Conservation (phyloP, 2,113 vertebrate genomes). For the Platycercus adscitus region DNA sequence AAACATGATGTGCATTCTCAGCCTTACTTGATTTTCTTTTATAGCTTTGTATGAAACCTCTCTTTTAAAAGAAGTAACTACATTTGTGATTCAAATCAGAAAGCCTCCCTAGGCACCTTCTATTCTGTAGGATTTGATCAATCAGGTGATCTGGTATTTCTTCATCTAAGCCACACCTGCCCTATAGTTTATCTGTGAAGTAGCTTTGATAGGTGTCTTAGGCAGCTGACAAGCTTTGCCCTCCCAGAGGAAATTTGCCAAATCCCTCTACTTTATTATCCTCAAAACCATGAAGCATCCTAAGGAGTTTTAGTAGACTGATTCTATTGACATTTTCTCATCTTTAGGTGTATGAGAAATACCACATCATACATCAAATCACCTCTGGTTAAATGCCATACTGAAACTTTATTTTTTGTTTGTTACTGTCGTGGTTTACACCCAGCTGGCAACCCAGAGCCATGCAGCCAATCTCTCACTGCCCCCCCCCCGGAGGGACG, state of each 20-base stretch:
- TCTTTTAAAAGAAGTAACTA: background rate
- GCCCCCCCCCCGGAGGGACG: too few relatives aligned
- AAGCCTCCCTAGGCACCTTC: background rate
- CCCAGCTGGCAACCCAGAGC: too few relatives aligned
- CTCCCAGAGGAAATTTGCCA: background rate
- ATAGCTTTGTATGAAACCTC: background rate
- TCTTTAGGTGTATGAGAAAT: background rate
- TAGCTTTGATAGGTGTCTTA: background rate
- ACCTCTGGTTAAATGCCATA: background rate
- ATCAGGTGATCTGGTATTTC: background rate
- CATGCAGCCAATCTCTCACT: too few relatives aligned
- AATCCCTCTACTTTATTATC: background rate
- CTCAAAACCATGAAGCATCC: background rate
- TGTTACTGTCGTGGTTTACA: background rate
- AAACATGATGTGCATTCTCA: background rate
- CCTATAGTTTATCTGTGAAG: background rate
- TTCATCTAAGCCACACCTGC: background rate
- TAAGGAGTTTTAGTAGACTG: background rate
- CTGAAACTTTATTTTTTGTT: background rate
- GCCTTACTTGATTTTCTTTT: background rate
- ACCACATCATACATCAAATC: background rate
- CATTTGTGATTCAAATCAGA: background rate
- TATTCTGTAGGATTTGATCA: background rate
- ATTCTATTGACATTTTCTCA: background rate
- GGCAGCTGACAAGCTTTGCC: background rate